phyloP scores from a whole-genome alignment of 2,797 vertebrate species.

The Hypotaenidia okinawae region DNA sequence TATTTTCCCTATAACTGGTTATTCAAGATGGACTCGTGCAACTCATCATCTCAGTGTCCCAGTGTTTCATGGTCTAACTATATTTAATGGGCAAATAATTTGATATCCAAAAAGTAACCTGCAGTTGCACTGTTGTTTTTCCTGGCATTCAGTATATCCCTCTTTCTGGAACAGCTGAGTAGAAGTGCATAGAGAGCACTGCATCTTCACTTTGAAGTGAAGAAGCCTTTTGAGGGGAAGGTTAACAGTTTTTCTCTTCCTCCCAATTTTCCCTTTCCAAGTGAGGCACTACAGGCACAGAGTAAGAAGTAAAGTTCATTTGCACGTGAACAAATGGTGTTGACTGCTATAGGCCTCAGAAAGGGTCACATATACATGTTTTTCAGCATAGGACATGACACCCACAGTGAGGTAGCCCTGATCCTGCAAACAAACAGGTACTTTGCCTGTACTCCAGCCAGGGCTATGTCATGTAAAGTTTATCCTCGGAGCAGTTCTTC shows the following conservation, averaged over 20 bases:
- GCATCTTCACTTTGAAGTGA: neutral
- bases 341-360: neutral
- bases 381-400: neutral
- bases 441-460: neutral
- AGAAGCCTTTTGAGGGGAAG: neutral
- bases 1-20: constrained; percentile 10
- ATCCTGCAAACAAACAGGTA: neutral
- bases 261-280: neutral
- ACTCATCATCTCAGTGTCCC: neutral
- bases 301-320: neutral
- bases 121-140: neutral
- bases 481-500: neutral
- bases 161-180: neutral
- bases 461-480: neutral
- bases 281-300: neutral
- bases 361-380: neutral
- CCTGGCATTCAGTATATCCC: neutral
- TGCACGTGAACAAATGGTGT: neutral
- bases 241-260: neutral
- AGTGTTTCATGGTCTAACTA: neutral
- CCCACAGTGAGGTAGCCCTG: neutral
- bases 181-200: neutral
- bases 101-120: neutral
- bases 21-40: neutral
- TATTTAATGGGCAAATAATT: constrained; percentile 35